These are phyloP conservation scores for Plectrocnemia conspersa DNA, from an alignment of 1,140 invertebrate genomes.

Conservation along the genomic window DNA sequence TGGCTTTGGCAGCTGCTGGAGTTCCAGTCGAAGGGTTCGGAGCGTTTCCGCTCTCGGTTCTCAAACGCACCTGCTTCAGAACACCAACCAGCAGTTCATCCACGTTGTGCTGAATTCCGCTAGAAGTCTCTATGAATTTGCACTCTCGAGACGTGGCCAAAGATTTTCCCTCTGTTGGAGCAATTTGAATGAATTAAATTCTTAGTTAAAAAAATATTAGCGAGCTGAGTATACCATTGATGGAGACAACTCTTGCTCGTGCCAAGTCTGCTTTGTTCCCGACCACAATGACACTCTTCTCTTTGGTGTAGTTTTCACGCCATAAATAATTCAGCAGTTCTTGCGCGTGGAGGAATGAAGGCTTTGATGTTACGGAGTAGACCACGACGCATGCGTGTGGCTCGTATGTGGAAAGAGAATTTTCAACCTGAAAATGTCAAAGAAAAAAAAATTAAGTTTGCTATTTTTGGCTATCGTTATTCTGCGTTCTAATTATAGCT, in stretches of 20 bases:
- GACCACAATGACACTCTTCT: constrained; percentile 83
- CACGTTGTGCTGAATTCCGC: constrained; percentile 86
- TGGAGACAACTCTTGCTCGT: constrained; percentile 72
- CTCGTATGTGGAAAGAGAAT: constrained; percentile 78
- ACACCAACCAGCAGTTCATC: constrained; percentile 86
- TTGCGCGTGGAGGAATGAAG: constrained; percentile 71
- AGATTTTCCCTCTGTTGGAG: constrained; percentile 75
- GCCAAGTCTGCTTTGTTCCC: constrained; percentile 93
- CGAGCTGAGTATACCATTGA: constrained; percentile 75
- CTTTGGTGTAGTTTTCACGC: constrained; percentile 71
- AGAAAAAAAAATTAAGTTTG: constrained; percentile 16
- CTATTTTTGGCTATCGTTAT: too few species aligned
- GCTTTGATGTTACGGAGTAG: constrained; percentile 77
- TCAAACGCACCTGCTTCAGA: constrained; percentile 75
- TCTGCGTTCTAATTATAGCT: too few species aligned
- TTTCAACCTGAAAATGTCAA: constrained; percentile 76
- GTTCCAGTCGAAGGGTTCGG: neutral
- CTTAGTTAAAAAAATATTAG: neutral
- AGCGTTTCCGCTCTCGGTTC: constrained; percentile 49
- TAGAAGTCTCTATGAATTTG: constrained; percentile 90
- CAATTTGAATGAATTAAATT: too few species aligned
- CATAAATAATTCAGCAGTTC: constrained; percentile 78
- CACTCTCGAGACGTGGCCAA: constrained; percentile 79
- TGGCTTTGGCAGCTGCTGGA: constrained; percentile 40
- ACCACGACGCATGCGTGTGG: constrained; percentile 86